A percentile compares a stretch with the other conserved stretches of the same genome.
Conservation (phyloP, 1,140 invertebrate species). For the Drosophila miranda region DNA sequence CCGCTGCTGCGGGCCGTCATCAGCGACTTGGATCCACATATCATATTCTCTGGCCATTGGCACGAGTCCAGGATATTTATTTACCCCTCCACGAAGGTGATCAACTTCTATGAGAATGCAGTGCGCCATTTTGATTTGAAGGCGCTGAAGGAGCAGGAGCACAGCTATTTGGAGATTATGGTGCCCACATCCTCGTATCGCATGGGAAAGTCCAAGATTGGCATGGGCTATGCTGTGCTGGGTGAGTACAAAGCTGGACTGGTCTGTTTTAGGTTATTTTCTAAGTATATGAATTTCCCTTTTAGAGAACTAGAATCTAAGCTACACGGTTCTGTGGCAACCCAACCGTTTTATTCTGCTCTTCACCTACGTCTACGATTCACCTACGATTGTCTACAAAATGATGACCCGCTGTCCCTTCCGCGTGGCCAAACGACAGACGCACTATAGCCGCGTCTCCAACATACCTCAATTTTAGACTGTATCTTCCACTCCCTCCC, state of each 20-base stretch:
- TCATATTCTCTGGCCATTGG: slow-evolving; percentile 93
- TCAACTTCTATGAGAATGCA: slow-evolving; percentile 81
- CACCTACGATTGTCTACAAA: slow-evolving; percentile 71
- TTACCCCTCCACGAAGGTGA: slow-evolving; percentile 71
- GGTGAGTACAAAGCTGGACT: slow-evolving; percentile 84
- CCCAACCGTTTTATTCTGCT: slow-evolving; percentile 74
- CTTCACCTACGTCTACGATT: slow-evolving; percentile 66
- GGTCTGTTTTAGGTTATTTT: background rate
- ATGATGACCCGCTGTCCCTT: slow-evolving; percentile 81
- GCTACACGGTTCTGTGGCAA: slow-evolving; percentile 77
- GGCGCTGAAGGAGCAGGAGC: slow-evolving; percentile 79
- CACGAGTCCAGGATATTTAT: slow-evolving; percentile 85
- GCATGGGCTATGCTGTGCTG: slow-evolving; percentile 91
- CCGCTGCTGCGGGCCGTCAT: slow-evolving; percentile 85
- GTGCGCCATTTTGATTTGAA: slow-evolving; percentile 80
- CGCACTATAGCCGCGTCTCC: slow-evolving; percentile 60
- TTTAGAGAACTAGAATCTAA: slow-evolving; percentile 74
- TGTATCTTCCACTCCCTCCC: slow-evolving; percentile 17
- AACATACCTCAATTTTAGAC: slow-evolving; percentile 77
- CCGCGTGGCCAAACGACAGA: slow-evolving; percentile 72
- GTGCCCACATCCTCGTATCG: slow-evolving; percentile 97
- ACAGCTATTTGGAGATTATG: slow-evolving; percentile 90
- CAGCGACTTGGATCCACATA: slow-evolving; percentile 85
- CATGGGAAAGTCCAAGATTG: slow-evolving; percentile 93
- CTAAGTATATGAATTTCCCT: background rate